phyloP scores from a whole-genome alignment of 1,140 invertebrate genomes.

The Drosophila funebris region DNA sequence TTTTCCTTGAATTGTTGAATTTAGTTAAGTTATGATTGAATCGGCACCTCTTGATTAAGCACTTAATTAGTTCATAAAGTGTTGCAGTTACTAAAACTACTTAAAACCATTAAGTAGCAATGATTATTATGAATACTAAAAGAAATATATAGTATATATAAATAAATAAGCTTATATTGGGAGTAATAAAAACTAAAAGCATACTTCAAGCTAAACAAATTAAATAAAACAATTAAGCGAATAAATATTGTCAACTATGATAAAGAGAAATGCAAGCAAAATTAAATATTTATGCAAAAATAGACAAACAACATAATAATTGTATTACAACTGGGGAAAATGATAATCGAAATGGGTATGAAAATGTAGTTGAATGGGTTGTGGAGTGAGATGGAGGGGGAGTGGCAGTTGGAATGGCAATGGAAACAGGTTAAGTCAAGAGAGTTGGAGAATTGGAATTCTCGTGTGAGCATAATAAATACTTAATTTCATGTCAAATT shows the following conservation, averaged over 20 bases:
- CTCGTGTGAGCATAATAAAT: conserved; percentile 64
- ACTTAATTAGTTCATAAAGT: conserved; percentile 41
- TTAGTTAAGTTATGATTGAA: not conserved
- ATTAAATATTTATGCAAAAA: conserved; percentile 67
- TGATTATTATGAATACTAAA: conserved; percentile 14
- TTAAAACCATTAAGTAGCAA: not conserved
- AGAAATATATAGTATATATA: not conserved
- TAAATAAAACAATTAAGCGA: conserved; percentile 28
- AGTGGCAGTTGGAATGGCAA: not conserved
- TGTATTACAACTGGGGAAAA: conserved; percentile 15
- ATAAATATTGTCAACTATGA: conserved; percentile 60
- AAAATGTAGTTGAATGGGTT: not conserved
- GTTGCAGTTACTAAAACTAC: conserved; percentile 42
- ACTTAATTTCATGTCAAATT: conserved; percentile 73
- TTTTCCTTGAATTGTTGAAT: not conserved
- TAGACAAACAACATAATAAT: conserved; percentile 17
- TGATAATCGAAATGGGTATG: not conserved
- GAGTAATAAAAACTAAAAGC: not conserved
- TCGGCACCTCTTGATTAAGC: conserved; percentile 41
- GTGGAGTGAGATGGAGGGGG: not conserved
- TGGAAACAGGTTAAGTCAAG: conserved; percentile 34
- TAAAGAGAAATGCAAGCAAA: conserved; percentile 25
- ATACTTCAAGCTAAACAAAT: conserved; percentile 11
- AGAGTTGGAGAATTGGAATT: conserved; percentile 1
- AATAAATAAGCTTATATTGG: not conserved